Percentiles rank a stretch among this genome's conserved stretches.
phyloP scores from a whole-genome alignment of 2,113 vertebrate genomes.

The Chaetorhynchus papuensis region DNA sequence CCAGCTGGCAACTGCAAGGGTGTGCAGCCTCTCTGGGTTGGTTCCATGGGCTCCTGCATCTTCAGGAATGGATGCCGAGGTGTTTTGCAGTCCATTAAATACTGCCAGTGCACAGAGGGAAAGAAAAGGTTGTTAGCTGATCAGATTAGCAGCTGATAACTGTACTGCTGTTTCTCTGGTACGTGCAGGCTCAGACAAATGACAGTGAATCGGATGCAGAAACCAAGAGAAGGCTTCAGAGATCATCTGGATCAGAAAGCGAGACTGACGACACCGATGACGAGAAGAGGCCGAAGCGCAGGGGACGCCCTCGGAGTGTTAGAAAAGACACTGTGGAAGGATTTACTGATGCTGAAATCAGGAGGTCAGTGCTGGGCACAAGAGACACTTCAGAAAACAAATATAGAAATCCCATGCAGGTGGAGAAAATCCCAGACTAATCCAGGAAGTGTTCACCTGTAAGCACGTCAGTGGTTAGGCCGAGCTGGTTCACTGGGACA shows the following conservation, averaged over 20 bases:
- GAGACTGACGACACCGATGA: conserved; percentile 94
- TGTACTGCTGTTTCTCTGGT: background rate
- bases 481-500: background rate
- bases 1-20: background rate
- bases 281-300: conserved; percentile 91
- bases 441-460: background rate
- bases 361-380: conserved; percentile 76
- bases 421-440: background rate
- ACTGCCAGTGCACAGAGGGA: background rate
- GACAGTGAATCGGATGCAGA: conserved; percentile 96
- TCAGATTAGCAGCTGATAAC: background rate
- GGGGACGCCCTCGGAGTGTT: conserved; percentile 88
- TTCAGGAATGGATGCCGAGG: background rate
- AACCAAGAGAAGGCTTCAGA: conserved; percentile 88
- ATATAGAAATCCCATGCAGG: background rate
- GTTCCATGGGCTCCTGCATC: background rate
- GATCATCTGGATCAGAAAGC: conserved; percentile 91
- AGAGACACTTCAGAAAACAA: background rate
- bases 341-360: conserved; percentile 94
- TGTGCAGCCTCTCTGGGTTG: background rate
- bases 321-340: conserved; percentile 96
- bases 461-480: fast-evolving
- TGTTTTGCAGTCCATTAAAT: background rate
- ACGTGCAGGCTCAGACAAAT: conserved; percentile 85
- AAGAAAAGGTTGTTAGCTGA: background rate